Conservation (phyloP, 2,113 vertebrate species). For the Lepisosteus osseus region DNA sequence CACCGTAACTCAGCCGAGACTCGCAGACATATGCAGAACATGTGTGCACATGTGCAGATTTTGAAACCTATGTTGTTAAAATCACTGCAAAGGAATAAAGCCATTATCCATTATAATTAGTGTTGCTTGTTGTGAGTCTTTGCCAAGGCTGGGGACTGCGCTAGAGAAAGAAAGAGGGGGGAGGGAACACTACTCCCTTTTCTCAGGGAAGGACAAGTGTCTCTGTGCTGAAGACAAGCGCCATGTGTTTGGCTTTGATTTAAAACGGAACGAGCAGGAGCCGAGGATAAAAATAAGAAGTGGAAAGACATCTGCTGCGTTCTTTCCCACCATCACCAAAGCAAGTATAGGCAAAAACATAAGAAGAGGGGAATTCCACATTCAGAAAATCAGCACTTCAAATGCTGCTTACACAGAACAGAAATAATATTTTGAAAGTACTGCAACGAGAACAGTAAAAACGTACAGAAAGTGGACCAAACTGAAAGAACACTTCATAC, state of each 20-base stretch:
- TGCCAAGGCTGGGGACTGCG: background rate
- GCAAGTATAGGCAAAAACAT: no score
- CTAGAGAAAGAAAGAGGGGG: background rate
- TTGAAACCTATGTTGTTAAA: slow-evolving; percentile 46
- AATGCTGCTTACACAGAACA: no score
- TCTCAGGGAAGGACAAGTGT: slow-evolving; percentile 14
- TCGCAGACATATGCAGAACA: slow-evolving; percentile 55
- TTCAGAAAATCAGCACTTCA: no score
- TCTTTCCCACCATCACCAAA: background rate
- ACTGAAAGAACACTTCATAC: no score
- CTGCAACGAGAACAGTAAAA: no score
- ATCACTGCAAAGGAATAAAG: slow-evolving; percentile 43
- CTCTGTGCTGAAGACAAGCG: slow-evolving; percentile 13
- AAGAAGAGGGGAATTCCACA: no score
- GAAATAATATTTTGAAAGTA: no score
- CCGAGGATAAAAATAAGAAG: background rate
- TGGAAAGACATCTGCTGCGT: background rate
- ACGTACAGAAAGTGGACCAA: no score
- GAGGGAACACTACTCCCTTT: background rate
- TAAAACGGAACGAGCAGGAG: background rate
- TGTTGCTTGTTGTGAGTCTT: slow-evolving; percentile 47
- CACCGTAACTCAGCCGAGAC: slow-evolving; percentile 28
- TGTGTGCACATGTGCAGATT: slow-evolving; percentile 46
- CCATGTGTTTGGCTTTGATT: background rate
- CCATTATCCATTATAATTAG: slow-evolving; percentile 50